A percentile compares a stretch with the other conserved stretches of the same genome.
Conservation (phyloP, 2,888 invertebrate species). For the Chelonus formosanus region DNA sequence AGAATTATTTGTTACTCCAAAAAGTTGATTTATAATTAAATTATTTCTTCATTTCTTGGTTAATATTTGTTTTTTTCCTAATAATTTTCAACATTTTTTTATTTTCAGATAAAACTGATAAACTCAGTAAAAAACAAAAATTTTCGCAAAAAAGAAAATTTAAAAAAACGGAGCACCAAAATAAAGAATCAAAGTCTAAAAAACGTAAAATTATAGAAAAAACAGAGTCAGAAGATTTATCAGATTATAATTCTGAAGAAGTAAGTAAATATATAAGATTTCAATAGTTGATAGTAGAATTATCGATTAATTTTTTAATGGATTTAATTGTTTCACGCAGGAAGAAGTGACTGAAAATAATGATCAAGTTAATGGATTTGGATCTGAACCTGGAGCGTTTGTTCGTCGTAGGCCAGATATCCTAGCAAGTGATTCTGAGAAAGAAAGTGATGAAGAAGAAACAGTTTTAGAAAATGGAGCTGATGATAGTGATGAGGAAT, state of each 20-base stretch:
- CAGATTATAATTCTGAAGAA: slow-evolving; percentile 26
- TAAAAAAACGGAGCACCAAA: slow-evolving; percentile 37
- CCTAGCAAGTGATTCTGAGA: slow-evolving; percentile 3
- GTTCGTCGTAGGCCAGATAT: slow-evolving; percentile 31
- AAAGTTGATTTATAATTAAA: no score
- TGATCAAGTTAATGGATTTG: slow-evolving; percentile 52
- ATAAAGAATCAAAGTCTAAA: slow-evolving; percentile 4
- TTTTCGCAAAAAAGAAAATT: slow-evolving; percentile 37
- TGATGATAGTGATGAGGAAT: slow-evolving; percentile 60
- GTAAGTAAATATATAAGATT: slow-evolving; percentile 7
- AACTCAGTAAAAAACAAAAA: not conserved
- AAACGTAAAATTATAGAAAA: slow-evolving; percentile 29
- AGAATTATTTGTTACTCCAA: no score
- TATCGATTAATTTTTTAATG: not conserved
- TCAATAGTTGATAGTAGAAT: not conserved
- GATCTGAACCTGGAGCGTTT: slow-evolving; percentile 39
- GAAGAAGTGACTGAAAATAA: slow-evolving; percentile 23
- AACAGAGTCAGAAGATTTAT: slow-evolving; percentile 23
- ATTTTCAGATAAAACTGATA: not conserved
- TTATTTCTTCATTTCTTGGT: no score
- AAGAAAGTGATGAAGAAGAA: slow-evolving; percentile 19
- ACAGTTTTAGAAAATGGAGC: slow-evolving; percentile 51
- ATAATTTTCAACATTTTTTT: no score
- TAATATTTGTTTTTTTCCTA: no score
- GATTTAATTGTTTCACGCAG: no score